Base-by-base conservation (phyloP, 2,888 invertebrate genomes). In the Rhabditoides inermis region DNA sequence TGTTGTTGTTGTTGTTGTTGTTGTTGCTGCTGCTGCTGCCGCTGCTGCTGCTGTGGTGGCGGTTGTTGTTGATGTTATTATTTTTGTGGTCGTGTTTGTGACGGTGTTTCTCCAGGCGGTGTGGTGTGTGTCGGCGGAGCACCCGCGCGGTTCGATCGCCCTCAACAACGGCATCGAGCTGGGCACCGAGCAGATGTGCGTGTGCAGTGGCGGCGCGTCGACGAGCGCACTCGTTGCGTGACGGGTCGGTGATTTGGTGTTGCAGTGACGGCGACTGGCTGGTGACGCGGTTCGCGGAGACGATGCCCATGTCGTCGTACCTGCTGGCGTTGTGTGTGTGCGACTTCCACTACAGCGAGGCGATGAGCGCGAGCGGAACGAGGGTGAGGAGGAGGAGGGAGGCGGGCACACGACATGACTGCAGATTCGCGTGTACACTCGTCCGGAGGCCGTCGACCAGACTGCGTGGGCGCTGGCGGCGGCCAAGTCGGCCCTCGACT, bases 311-410 rank as follows among this genome's bases (percentile, higher is more conserved):
- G 89, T 85, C 89, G 51, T 88, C 90, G 0, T 90, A 90, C 77
- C 79, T 90, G 6, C 86, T 90, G 65, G 87, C 90, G 0, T 84
- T 90, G 64, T 85, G 88, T 1, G 87, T 91, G 1, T 89, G 88
- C 75, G 88, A 90, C 60, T 86, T 85, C 78, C 84, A 63, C 75
- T 84, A 82, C 73, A 83, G 81, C 65, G 84, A 79, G 69, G 82
- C 82, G 45, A 77, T 80, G 66, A 85, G 85, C 1, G 78, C 81
- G 69, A 81, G 82, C 73, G 82, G 84, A 64, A 81, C 84, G 56
- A 82, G 84, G 45, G 86, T 88, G 42, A 84, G 85, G n/a, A n/a
- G n/a, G n/a, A 12, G 22, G n/a, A 18, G 39, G n/a, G n/a, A 15
- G 32, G 6, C 6, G 7, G 15, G n/a, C n/a, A 7, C 10, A 30